These are phyloP conservation scores for Trididemnum miniatum DNA, from an alignment of 23 tunicate genomes.

Conservation along the genomic window DNA sequence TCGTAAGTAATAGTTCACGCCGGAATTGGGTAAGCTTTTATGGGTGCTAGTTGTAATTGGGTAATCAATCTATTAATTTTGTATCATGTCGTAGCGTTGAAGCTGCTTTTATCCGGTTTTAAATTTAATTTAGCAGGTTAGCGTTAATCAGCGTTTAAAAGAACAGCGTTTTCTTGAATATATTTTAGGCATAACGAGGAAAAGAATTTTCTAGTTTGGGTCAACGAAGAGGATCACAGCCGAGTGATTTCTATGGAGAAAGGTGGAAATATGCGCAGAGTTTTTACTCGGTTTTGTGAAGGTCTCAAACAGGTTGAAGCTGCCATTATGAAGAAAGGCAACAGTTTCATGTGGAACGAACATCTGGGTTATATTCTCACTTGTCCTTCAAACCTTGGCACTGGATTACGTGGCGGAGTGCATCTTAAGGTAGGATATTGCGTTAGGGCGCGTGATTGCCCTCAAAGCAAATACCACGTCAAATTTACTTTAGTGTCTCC, in stretches of 20 bases:
- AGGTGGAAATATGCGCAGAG: conserved; percentile 81
- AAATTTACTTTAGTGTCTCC: too few relatives aligned
- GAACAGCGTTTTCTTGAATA: too few relatives aligned
- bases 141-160: too few relatives aligned
- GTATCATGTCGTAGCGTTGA: too few relatives aligned
- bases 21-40: too few relatives aligned
- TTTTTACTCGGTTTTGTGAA: conserved; percentile 74
- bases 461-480: too few relatives aligned
- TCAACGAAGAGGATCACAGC: conserved; percentile 87
- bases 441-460: too few relatives aligned
- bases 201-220: conserved; percentile 79
- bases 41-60: too few relatives aligned
- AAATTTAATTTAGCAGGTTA: too few relatives aligned
- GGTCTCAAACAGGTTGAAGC: conserved; percentile 63
- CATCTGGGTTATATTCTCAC: conserved; percentile 83
- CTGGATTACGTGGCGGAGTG: conserved; percentile 78
- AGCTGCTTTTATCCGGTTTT: too few relatives aligned
- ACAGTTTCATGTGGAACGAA: conserved; percentile 78
- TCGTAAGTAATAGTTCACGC: too few relatives aligned
- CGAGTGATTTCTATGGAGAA: conserved; percentile 79
- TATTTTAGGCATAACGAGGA: conserved; percentile 72
- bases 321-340: conserved; percentile 51
- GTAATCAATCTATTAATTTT: too few relatives aligned
- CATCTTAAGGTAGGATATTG: conserved; percentile 71
- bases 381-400: conserved; percentile 84